phyloP scores from a whole-genome alignment of 2,797 vertebrate genomes.

The Adrianichthys oophorus region DNA sequence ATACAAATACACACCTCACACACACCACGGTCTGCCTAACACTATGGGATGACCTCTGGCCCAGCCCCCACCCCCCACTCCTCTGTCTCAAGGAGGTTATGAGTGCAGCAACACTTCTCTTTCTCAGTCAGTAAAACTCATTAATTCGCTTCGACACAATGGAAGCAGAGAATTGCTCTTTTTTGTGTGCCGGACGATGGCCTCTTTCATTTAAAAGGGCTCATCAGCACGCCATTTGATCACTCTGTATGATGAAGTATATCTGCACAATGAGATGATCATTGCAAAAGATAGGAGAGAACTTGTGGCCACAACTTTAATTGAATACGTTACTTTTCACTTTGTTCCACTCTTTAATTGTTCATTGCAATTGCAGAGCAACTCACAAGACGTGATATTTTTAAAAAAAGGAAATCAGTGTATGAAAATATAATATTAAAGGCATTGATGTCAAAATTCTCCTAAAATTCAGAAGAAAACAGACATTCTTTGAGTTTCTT shows the following conservation, averaged over 20 bases:
- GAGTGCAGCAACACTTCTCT: constrained; percentile 53
- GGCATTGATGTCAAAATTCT: no score
- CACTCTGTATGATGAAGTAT: neutral
- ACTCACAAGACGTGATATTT: no score
- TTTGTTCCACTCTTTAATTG: no score
- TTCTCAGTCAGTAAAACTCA: constrained; percentile 45
- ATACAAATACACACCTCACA: neutral
- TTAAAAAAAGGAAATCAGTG: no score
- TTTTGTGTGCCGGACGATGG: constrained; percentile 30
- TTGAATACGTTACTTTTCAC: no score
- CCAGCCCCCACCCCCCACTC: constrained; percentile 37
- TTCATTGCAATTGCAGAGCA: no score
- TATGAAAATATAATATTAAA: no score
- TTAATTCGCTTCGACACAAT: constrained; percentile 56
- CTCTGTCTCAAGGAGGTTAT: constrained; percentile 33
- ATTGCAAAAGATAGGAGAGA: no score
- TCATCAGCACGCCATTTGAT: constrained; percentile 59
- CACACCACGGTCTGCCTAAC: neutral
- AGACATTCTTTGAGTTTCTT: no score
- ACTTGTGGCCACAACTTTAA: no score
- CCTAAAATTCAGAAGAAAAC: no score
- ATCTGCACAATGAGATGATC: no score
- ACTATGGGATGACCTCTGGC: constrained; percentile 43
- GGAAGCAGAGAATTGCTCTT: constrained; percentile 62
- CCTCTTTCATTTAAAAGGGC: constrained; percentile 45